These are phyloP conservation scores for Meliscaeva auricollis DNA, from an alignment of 2,888 invertebrate species.

Conservation along the genomic window DNA sequence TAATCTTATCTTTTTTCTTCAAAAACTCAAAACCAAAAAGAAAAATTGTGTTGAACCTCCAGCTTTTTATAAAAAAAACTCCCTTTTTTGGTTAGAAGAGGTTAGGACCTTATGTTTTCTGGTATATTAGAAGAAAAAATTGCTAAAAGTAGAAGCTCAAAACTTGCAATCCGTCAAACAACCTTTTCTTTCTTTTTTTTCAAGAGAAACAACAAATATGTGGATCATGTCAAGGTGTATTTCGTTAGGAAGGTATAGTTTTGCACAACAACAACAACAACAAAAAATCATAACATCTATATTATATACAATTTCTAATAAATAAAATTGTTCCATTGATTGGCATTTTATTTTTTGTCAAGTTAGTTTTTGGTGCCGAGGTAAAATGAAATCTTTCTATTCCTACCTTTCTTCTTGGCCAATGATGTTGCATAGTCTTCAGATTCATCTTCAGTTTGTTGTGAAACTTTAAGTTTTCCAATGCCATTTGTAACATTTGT, in stretches of 20 bases:
- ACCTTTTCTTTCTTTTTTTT: conserved; percentile 31
- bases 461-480: conserved; percentile 74
- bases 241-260: conserved; percentile 58
- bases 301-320: conserved; percentile 31
- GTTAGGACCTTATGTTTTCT: too few relatives aligned
- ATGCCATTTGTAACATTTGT: conserved; percentile 70
- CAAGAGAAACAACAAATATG: conserved; percentile 70
- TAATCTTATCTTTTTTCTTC: too few relatives aligned
- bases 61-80: too few relatives aligned
- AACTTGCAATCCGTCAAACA: too few relatives aligned
- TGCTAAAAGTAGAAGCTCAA: neutral
- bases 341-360: conserved; percentile 74
- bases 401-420: conserved; percentile 88
- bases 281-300: conserved; percentile 13
- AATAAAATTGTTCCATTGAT: conserved; percentile 38
- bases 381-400: conserved; percentile 90
- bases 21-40: too few relatives aligned
- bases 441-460: conserved; percentile 61
- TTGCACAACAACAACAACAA: conserved; percentile 59
- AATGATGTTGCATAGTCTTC: conserved; percentile 78
- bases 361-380: conserved; percentile 87
- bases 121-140: neutral
- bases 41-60: too few relatives aligned
- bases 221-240: conserved; percentile 68
- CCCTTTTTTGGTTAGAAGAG: too few relatives aligned